Conservation (phyloP, 92 coral and sea anemone genomes). For the Epizoanthus scotinus region DNA sequence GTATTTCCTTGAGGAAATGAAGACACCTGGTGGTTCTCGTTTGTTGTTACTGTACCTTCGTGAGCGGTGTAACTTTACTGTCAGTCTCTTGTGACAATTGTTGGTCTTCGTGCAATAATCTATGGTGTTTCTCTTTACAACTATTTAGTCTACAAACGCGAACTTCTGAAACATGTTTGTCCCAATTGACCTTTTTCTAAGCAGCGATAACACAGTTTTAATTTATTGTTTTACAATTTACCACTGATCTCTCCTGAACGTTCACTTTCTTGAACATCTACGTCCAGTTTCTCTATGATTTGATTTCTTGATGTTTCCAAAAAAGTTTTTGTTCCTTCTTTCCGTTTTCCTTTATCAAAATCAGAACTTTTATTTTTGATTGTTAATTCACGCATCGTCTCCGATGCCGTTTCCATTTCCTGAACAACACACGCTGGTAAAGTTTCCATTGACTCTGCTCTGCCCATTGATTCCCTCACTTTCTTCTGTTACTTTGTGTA, state of each 20-base stretch:
- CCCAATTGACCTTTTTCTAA: conserved; percentile 47
- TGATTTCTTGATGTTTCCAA: not conserved
- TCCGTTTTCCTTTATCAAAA: not conserved
- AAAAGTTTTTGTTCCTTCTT: not conserved
- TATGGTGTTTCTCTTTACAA: conserved; percentile 43
- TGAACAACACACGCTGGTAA: conserved; percentile 54
- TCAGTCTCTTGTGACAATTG: not conserved
- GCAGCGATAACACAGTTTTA: conserved; percentile 56
- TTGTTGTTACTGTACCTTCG: no score
- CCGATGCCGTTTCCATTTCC: conserved; percentile 59
- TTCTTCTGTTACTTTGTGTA: conserved; percentile 46
- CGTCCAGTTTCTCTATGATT: no score
- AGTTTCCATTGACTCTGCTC: conserved; percentile 52
- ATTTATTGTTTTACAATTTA: conserved; percentile 38
- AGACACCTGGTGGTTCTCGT: no score
- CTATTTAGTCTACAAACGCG: conserved; percentile 53
- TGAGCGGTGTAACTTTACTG: no score
- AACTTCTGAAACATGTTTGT: conserved; percentile 37
- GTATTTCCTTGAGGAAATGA: no score
- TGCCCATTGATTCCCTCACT: conserved; percentile 31
- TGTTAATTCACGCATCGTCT: conserved; percentile 23
- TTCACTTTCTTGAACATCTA: conserved; percentile 40
- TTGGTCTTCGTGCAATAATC: conserved; percentile 47
- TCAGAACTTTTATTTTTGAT: conserved; percentile 1
- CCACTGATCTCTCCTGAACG: conserved; percentile 34